Evolutionary conservation across 2,113 vertebrate genomes (phyloP).

Genomic region (Cromileptes altivelis): DNA sequence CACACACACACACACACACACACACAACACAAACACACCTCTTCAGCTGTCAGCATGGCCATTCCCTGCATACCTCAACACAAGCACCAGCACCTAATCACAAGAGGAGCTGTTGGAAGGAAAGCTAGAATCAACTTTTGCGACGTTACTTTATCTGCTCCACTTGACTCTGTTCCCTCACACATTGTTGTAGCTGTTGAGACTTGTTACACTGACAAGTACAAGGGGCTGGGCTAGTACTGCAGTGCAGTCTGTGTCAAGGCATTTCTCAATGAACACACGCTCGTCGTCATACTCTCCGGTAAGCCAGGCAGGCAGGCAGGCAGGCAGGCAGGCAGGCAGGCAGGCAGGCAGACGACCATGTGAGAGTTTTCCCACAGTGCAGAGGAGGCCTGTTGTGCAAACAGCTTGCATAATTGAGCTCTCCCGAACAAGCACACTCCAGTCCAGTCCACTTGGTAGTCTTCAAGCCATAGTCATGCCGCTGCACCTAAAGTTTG

Average conservation of each 20-base stretch:
- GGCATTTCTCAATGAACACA: conserved; percentile 71
- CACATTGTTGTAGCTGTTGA: conserved; percentile 72
- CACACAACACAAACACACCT: conserved; percentile 16
- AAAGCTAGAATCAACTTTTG: conserved; percentile 38
- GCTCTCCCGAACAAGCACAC: conserved; percentile 47
- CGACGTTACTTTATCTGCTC: conserved; percentile 30
- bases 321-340: conserved; percentile 13
- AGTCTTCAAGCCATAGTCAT: conserved; percentile 24
- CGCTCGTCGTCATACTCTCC: conserved; percentile 30
- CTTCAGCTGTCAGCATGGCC: conserved; percentile 48
- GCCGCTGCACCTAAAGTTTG: background rate
- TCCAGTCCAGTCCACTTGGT: conserved; percentile 15
- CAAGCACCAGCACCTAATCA: conserved; percentile 40
- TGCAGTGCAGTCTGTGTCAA: conserved; percentile 44
- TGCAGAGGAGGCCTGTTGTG: conserved; percentile 60
- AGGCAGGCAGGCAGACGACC: conserved; percentile 18
- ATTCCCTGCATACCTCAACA: conserved; percentile 53
- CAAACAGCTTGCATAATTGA: conserved; percentile 61
- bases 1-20: conserved; percentile 20
- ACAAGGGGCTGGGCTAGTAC: conserved; percentile 58
- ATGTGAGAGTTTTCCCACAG: conserved; percentile 76
- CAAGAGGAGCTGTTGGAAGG: conserved; percentile 48
- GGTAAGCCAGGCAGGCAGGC: background rate
- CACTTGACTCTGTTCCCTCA: conserved; percentile 32
- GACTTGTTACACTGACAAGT: conserved; percentile 75